These are phyloP conservation scores for Drosophila pachea DNA, from an alignment of 1,140 invertebrate genomes.

Conservation along the genomic window DNA sequence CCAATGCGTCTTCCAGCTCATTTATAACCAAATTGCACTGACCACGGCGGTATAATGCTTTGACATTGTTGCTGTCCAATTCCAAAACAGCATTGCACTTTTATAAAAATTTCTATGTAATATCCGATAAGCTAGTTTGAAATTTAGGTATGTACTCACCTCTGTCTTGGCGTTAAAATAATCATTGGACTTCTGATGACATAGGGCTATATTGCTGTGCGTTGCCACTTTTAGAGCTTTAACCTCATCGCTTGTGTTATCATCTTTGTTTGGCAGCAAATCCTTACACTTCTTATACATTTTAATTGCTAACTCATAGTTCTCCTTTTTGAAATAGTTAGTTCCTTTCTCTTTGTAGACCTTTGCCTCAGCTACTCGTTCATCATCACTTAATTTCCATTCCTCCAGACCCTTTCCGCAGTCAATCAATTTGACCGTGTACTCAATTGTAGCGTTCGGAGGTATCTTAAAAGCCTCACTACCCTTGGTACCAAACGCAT, in stretches of 20 bases:
- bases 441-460: constrained; percentile 88
- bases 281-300: constrained; percentile 89
- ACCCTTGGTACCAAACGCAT: constrained; percentile 89
- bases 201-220: constrained; percentile 92
- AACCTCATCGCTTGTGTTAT: constrained; percentile 71
- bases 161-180: constrained; percentile 85
- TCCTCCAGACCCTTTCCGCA: constrained; percentile 90
- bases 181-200: constrained; percentile 90
- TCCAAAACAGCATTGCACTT: constrained; percentile 79
- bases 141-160: constrained; percentile 71
- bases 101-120: not conserved
- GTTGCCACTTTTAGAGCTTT: constrained; percentile 83
- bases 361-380: constrained; percentile 90
- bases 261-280: constrained; percentile 77
- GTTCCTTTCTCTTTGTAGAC: constrained; percentile 95
- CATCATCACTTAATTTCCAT: constrained; percentile 89
- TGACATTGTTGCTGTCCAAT: constrained; percentile 89
- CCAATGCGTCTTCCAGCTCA: constrained; percentile 88
- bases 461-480: constrained; percentile 88
- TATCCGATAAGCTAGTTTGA: not conserved
- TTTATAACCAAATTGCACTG: constrained; percentile 87
- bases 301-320: constrained; percentile 89
- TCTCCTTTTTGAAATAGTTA: constrained; percentile 90
- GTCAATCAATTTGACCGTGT: constrained; percentile 88
- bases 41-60: constrained; percentile 93